phyloP scores from a whole-genome alignment of 2,888 invertebrate species.

The Dioctria rufipes region DNA sequence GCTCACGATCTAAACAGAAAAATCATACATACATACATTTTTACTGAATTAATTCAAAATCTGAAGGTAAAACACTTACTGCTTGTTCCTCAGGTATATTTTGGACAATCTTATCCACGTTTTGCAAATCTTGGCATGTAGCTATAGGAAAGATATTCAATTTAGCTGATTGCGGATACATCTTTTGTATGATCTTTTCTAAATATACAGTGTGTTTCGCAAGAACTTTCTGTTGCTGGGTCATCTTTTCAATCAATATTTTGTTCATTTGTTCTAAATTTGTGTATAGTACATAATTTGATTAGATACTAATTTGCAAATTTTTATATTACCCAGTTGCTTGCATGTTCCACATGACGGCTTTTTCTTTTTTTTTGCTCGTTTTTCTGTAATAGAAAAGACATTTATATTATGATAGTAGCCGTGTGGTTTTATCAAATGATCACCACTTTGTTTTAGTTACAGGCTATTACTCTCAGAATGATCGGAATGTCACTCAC shows the following conservation, averaged over 20 bases:
- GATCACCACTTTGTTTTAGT: no score
- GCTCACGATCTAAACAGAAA: background rate
- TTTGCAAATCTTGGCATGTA: conserved; percentile 22
- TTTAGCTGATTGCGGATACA: background rate
- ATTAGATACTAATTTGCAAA: background rate
- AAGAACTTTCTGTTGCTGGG: background rate
- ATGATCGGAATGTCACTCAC: no score
- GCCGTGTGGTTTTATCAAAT: no score
- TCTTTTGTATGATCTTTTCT: background rate
- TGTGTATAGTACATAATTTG: background rate
- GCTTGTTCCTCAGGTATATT: background rate
- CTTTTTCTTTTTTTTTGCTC: no score
- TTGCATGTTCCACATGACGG: no score
- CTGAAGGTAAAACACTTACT: no score
- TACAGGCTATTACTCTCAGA: no score
- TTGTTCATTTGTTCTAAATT: background rate
- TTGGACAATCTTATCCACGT: background rate
- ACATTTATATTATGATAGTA: no score
- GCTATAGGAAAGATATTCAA: conserved; percentile 3
- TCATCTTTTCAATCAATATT: background rate
- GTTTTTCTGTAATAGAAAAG: no score
- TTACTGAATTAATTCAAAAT: no score
- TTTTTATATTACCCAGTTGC: no score
- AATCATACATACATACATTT: background rate
- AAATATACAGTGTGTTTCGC: no score